phyloP scores from a whole-genome alignment of 2,888 invertebrate species.

The Trichogramma dendrolimi region DNA sequence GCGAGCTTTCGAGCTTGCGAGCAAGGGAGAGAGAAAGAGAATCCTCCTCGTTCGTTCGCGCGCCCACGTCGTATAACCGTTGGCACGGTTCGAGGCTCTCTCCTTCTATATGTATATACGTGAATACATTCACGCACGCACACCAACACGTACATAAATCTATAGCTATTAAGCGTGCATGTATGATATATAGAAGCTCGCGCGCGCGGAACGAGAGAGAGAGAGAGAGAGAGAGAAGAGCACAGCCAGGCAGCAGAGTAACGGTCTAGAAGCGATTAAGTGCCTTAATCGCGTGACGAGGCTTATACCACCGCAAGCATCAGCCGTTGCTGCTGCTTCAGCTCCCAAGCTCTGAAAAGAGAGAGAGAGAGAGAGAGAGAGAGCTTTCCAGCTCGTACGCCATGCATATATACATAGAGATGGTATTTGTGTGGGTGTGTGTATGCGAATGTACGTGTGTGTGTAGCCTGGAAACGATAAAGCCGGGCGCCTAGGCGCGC shows the following conservation, averaged over 20 bases:
- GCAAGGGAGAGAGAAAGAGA: background rate
- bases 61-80: background rate
- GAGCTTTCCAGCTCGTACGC: background rate
- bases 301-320: background rate
- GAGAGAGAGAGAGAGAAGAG: constrained; percentile 16
- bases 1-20: background rate
- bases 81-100: too few relatives aligned
- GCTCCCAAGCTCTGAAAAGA: background rate
- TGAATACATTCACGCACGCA: too few relatives aligned
- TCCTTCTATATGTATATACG: too few relatives aligned
- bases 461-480: constrained; percentile 17
- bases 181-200: background rate
- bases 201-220: constrained; percentile 1
- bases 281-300: constrained; percentile 28
- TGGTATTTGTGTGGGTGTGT: too few relatives aligned
- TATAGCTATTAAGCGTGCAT: too few relatives aligned
- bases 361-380: constrained; percentile 5
- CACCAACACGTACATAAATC: too few relatives aligned
- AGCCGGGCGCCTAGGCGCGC: constrained; percentile 27
- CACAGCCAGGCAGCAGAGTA: constrained; percentile 22
- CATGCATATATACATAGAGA: too few relatives aligned
- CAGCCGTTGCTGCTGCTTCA: background rate
- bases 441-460: too few relatives aligned
- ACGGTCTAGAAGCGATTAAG: constrained; percentile 18
- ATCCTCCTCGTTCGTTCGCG: background rate